Base-by-base conservation (phyloP, 2,797 vertebrate genomes). In the Melanotaenia nigrans region DNA sequence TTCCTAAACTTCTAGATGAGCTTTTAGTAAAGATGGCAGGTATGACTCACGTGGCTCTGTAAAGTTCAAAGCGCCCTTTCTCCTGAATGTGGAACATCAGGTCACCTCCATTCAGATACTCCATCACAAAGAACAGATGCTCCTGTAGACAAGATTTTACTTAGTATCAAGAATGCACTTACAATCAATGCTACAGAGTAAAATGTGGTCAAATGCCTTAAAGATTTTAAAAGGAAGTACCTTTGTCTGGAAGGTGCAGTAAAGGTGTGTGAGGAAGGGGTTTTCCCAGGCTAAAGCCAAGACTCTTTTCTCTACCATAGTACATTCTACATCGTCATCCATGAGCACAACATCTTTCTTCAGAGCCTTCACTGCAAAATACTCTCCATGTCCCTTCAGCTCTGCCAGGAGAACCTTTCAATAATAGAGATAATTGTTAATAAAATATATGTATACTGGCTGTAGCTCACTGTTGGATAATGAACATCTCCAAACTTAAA, bases 51-150 rank as follows among this genome's bases (percentile, higher is more conserved):
- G 88, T 98, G 82, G 97, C 87, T 85, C 98, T 95, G 93, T 92
- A 94, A 65, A 98, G 96, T 66, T 99, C 97, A 49, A 99, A 99
- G 9, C 98, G 97, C 11, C 98, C 98, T 89, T 98, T 99, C 89
- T 98, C 97, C 61, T 99, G 98, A 90, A 99, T 99, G 83, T 99
- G 98, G 90, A 97, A 99, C 98, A 99, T 99, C 83, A 99, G 91
- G 78, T 99, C 98, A 56, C 98, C 98, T 51, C 98, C 98, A 0
- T 97, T 99, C 87, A 99, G 93, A 87, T 99, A 99, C 88, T 99
- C 98, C 98, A 99, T 99, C 71, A 99, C 97, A n/a, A 99, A 99
- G 93, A 99, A 98, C 68, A 99, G 94, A 90, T 99, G 98, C 55
- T 99, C 97, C 98, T 99, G 90, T 79, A 40, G 69, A 79, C 4